Conservation (phyloP, 2,888 invertebrate species). For the Tachina fera region DNA sequence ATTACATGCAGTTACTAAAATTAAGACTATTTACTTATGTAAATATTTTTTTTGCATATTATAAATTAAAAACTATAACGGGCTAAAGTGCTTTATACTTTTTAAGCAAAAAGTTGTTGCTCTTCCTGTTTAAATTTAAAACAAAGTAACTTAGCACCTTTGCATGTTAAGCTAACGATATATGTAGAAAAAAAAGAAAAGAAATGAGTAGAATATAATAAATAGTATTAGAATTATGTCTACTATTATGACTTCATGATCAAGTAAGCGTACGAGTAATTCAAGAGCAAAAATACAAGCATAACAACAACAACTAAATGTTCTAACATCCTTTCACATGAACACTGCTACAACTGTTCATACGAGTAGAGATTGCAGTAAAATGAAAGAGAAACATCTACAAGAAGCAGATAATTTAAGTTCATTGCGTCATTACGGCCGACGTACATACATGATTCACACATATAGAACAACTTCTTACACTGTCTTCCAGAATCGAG, state of each 20-base stretch:
- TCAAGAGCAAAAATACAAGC: background rate
- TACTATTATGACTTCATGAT: conserved; percentile 61
- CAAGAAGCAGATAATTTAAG: conserved; percentile 62
- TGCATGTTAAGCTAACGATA: too few species aligned
- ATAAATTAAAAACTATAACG: too few species aligned
- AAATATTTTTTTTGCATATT: too few species aligned
- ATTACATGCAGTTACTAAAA: too few species aligned
- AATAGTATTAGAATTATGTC: conserved; percentile 52
- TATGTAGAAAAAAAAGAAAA: background rate
- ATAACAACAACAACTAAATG: conserved; percentile 22
- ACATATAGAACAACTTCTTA: conserved; percentile 20
- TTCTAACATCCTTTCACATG: conserved; percentile 66
- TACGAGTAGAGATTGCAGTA: conserved; percentile 5
- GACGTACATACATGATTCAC: conserved; percentile 15
- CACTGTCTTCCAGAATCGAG: conserved; percentile 9
- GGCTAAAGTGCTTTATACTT: too few species aligned
- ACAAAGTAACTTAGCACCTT: too few species aligned
- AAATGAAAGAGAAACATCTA: conserved; percentile 40
- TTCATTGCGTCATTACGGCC: conserved; percentile 63
- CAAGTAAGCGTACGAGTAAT: conserved; percentile 46
- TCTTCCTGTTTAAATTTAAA: too few species aligned
- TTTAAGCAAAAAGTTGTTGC: too few species aligned
- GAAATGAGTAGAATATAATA: conserved; percentile 40
- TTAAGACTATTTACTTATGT: too few species aligned
- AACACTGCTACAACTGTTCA: background rate